These are phyloP conservation scores for Holothuria leucospilota DNA, from an alignment of 53 echinoderm and acorn worm species.

Conservation along the genomic window DNA sequence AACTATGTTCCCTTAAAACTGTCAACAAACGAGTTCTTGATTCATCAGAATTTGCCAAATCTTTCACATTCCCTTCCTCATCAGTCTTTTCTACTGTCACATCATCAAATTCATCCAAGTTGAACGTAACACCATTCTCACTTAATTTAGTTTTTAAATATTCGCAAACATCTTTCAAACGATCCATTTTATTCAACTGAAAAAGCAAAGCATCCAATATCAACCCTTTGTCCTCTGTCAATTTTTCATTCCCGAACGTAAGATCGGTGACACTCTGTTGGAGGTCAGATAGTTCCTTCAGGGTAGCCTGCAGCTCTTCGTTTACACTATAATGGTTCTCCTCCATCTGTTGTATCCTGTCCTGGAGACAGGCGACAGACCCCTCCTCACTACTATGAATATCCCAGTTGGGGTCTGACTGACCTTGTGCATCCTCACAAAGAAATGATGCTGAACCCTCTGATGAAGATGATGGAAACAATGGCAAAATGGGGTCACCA, in stretches of 20 bases:
- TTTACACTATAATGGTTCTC: slow-evolving; percentile 98
- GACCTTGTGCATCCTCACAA: slow-evolving; percentile 60
- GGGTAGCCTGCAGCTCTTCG: slow-evolving; percentile 96
- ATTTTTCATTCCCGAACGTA: slow-evolving; percentile 86
- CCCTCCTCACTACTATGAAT: slow-evolving; percentile 91
- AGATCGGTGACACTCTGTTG: slow-evolving; percentile 87
- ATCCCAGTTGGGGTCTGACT: slow-evolving; percentile 94
- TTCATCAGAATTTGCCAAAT: slow-evolving; percentile 53
- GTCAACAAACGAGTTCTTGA: slow-evolving; percentile 73
- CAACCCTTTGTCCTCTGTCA: slow-evolving; percentile 84
- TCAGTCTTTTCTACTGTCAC: slow-evolving; percentile 62
- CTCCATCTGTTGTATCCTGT: slow-evolving; percentile 99
- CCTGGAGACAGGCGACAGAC: slow-evolving; percentile 94
- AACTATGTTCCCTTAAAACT: slow-evolving; percentile 77
- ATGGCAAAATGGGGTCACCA: slow-evolving; percentile 82
- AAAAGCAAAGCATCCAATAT: slow-evolving; percentile 80
- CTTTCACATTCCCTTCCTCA: slow-evolving; percentile 57
- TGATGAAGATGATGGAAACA: slow-evolving; percentile 92
- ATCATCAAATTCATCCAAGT: slow-evolving; percentile 77
- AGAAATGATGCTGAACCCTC: slow-evolving; percentile 76
- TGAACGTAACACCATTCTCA: slow-evolving; percentile 74
- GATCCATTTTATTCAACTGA: slow-evolving; percentile 82
- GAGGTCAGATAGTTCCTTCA: slow-evolving; percentile 93
- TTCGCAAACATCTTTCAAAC: slow-evolving; percentile 62
- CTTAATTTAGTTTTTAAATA: slow-evolving; percentile 72